Evolutionary conservation across 2,888 invertebrate species (phyloP).

Genomic region (Drosophila vallismaia): DNA sequence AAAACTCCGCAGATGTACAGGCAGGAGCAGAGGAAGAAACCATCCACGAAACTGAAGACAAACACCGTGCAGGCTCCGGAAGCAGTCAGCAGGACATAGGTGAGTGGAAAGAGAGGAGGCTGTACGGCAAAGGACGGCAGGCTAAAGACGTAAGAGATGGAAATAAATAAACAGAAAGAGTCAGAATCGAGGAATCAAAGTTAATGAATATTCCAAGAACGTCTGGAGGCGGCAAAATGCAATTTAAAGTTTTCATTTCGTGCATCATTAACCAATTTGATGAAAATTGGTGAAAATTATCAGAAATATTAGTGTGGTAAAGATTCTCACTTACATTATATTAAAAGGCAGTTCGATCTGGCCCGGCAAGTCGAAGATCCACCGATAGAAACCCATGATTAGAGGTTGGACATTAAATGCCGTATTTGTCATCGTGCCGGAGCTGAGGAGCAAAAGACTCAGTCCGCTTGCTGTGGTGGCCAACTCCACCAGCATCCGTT

Average conservation of each 20-base stretch:
- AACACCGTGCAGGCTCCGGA: constrained; percentile 80
- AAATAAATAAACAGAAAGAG: background rate
- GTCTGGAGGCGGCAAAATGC: background rate
- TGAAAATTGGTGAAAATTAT: background rate
- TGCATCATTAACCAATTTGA: background rate
- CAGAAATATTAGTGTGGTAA: background rate
- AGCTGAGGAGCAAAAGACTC: constrained; percentile 63
- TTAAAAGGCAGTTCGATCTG: constrained; percentile 75
- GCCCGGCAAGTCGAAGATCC: constrained; percentile 54
- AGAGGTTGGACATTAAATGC: constrained; percentile 75
- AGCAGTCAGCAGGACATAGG: constrained; percentile 70
- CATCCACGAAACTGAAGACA: constrained; percentile 80
- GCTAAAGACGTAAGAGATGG: constrained; percentile 49
- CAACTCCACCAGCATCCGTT: constrained; percentile 58
- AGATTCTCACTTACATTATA: constrained; percentile 69
- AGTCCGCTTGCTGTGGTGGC: constrained; percentile 64
- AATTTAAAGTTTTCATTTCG: background rate
- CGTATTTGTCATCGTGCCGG: constrained; percentile 70
- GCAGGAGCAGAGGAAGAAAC: constrained; percentile 81
- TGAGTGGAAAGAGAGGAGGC: constrained; percentile 71
- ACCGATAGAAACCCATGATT: constrained; percentile 59
- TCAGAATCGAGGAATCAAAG: background rate
- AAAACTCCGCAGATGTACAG: constrained; percentile 78
- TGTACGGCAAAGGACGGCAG: constrained; percentile 68
- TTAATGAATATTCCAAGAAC: background rate